Base-by-base conservation (phyloP, 1,140 invertebrate genomes). In the Solenopsis fugax region DNA sequence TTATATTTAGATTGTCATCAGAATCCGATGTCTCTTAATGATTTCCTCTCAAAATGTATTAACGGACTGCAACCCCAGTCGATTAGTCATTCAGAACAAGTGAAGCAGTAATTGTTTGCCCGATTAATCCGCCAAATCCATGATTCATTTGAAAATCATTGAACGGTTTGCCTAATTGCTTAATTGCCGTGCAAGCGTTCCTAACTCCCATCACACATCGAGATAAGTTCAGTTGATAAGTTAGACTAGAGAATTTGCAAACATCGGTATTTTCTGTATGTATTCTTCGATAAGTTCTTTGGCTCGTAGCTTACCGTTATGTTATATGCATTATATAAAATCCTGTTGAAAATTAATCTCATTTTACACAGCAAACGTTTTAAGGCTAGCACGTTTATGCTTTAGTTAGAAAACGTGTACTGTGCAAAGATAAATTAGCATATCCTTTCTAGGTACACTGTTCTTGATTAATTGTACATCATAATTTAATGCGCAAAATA, bases 131-230 rank as follows among this genome's bases (percentile, higher is more conserved):
- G 37, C 13, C 41, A 45, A 58, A 78, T 65, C 45, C 58, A 52
- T 78, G 10, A 81, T 69, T 81, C 50, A 81, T 69, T 69, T 81
- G 13, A 67, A 54, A 24, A 71, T 41, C 50, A 37, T 0, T 71
- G 50, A 71, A 81, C 41, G 54, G 65, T 81, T 71, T 18, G 37
- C 50, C 5, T 71, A 81, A 81, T 81, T 71, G 64, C 65, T 71
- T 56, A 81, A 81, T 81, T 71, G 50, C 16, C 16, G 34, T 56
- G 50, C 50, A 81, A 45, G 34, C 64, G 64, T 69, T 13, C 34
- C 34, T 29, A 29, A 12, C 10, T 71, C 34, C 21, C 34, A 24
- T 65, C 29, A 56, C 37, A 50, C 41, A 58, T 81, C n/a, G 29
- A 81, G 48, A 45, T 21, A 34, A 71, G 34, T 65, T 54, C 16